These are phyloP conservation scores for Aviceda subcristata DNA, from an alignment of 2,113 vertebrate genomes.

Conservation along the genomic window DNA sequence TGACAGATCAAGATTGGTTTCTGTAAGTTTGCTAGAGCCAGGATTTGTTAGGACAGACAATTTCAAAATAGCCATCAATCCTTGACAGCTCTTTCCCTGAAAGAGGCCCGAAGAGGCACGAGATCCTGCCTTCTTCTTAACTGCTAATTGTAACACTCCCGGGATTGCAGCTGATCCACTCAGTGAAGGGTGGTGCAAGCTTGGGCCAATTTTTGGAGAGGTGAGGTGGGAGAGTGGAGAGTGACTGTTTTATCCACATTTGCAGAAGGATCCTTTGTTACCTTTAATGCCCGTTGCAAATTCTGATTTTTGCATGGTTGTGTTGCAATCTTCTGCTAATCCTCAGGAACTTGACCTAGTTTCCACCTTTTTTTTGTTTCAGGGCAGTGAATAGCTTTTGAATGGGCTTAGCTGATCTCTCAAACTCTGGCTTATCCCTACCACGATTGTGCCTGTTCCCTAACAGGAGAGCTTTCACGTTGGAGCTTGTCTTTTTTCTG, in stretches of 20 bases:
- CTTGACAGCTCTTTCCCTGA: not conserved
- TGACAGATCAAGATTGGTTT: not conserved
- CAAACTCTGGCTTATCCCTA: not conserved
- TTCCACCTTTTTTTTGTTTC: not conserved
- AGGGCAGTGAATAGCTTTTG: not conserved
- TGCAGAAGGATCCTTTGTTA: not conserved
- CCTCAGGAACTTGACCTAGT: not conserved
- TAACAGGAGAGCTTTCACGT: not conserved
- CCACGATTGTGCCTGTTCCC: not conserved
- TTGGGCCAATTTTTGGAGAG: not conserved
- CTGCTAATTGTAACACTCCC: not conserved
- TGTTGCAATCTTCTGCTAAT: not conserved
- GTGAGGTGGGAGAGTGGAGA: fast-evolving
- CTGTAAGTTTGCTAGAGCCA: not conserved
- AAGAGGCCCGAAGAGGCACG: not conserved
- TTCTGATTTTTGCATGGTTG: not conserved
- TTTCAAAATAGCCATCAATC: not conserved
- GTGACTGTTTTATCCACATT: not conserved
- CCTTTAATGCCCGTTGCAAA: not conserved
- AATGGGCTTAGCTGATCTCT: not conserved
- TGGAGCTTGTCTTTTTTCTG: not conserved
- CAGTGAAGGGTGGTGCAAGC: too few species aligned
- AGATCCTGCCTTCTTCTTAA: not conserved
- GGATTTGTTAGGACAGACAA: not conserved
- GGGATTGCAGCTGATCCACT: not conserved